Conservation (phyloP, 2,888 invertebrate genomes). For the Leucophenga montana region DNA sequence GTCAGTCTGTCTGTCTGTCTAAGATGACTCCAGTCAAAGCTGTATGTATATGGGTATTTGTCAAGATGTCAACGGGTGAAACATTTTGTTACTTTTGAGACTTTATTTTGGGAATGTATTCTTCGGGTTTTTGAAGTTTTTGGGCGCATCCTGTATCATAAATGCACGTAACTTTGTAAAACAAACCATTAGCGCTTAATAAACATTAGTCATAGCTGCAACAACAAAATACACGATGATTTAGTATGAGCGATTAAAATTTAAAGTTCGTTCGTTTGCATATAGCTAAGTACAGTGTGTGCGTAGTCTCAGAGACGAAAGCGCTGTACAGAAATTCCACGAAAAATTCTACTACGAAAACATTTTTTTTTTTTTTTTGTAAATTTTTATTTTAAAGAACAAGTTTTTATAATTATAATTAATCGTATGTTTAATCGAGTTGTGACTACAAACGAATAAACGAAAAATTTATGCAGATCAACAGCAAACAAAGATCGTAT, state of each 20-base stretch:
- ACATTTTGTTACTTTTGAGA: conserved; percentile 48
- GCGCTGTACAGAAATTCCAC: conserved; percentile 52
- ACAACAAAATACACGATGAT: conserved; percentile 56
- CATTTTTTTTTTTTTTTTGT: conserved; percentile 37
- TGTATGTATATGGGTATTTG: conserved; percentile 51
- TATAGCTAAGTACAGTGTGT: no score
- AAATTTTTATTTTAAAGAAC: background rate
- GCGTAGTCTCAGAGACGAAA: no score
- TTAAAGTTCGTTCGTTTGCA: conserved; percentile 54
- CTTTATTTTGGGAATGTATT: conserved; percentile 31
- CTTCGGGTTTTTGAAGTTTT: conserved; percentile 8
- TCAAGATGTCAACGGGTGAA: conserved; percentile 71
- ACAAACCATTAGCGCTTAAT: conserved; percentile 73
- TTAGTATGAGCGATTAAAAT: conserved; percentile 70
- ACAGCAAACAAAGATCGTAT: conserved; percentile 15
- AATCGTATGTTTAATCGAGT: conserved; percentile 43
- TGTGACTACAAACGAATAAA: conserved; percentile 11
- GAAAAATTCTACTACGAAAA: conserved; percentile 48
- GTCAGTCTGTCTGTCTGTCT: no score
- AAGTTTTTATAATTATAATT: conserved; percentile 58
- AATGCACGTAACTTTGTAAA: conserved; percentile 69
- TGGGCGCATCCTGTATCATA: background rate
- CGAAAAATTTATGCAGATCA: conserved; percentile 57
- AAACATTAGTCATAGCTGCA: conserved; percentile 71
- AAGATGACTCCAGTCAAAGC: background rate